These are phyloP conservation scores for Doryteuthis pealeii DNA, from an alignment of 1,140 invertebrate genomes.

Conservation along the genomic window DNA sequence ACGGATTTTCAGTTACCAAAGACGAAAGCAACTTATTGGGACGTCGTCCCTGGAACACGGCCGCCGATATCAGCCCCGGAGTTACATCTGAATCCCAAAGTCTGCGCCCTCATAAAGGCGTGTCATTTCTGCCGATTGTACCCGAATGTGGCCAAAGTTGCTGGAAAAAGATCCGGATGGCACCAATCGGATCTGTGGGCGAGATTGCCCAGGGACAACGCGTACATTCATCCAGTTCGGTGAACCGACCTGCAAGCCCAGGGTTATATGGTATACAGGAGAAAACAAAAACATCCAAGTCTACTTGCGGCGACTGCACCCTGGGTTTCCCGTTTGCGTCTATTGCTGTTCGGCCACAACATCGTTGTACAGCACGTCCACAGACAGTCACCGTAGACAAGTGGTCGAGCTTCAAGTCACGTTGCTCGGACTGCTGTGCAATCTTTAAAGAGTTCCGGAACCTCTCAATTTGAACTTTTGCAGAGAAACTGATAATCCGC, in stretches of 20 bases:
- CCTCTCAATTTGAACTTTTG: conserved; percentile 39
- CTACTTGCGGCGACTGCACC: conserved; percentile 78
- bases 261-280: conserved; percentile 51
- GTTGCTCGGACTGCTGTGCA: conserved; percentile 53
- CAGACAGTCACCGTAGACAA: conserved; percentile 65
- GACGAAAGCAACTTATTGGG: conserved; percentile 3
- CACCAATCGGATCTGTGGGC: conserved; percentile 39
- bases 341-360: conserved; percentile 74
- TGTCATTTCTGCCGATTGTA: conserved; percentile 54
- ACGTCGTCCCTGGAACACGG: conserved; percentile 18
- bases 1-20: conserved; percentile 34
- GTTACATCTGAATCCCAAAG: conserved; percentile 29
- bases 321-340: conserved; percentile 75
- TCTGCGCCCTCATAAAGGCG: conserved; percentile 49
- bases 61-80: conserved; percentile 13
- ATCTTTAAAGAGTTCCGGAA: conserved; percentile 51
- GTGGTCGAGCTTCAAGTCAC: conserved; percentile 67
- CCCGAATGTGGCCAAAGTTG: conserved; percentile 49
- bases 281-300: conserved; percentile 60
- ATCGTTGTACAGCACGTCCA: conserved; percentile 53
- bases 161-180: conserved; percentile 42
- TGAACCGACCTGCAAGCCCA: conserved; percentile 48
- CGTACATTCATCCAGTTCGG: conserved; percentile 51
- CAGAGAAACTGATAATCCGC: conserved; percentile 44
- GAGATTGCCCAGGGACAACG: conserved; percentile 44